Conservation (phyloP, 2,797 vertebrate genomes). For the Notolepis coatsorum region DNA sequence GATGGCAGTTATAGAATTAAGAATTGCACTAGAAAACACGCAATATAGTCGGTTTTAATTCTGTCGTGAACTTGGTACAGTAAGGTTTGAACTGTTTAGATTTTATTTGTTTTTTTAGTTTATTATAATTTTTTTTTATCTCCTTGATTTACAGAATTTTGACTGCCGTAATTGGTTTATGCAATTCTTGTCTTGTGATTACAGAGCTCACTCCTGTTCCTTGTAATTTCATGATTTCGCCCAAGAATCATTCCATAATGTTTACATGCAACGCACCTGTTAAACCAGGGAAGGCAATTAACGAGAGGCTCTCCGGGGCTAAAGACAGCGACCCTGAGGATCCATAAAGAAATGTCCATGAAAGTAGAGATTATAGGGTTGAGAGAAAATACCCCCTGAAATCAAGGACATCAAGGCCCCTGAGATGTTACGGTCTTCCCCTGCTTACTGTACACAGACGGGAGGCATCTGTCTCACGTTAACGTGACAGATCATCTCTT, state of each 20-base stretch:
- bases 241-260: conserved; percentile 48
- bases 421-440: too few species aligned
- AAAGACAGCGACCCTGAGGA: too few species aligned
- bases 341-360: too few species aligned
- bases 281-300: too few species aligned
- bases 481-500: too few species aligned
- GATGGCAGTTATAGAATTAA: conserved; percentile 25
- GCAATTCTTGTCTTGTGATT: conserved; percentile 43
- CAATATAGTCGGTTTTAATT: conserved; percentile 42
- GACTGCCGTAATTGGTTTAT: conserved; percentile 27
- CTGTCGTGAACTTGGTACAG: conserved; percentile 31
- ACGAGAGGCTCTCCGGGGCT: too few species aligned
- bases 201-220: conserved; percentile 23
- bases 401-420: too few species aligned
- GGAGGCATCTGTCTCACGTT: too few species aligned
- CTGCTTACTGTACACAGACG: too few species aligned
- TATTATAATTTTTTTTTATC: neutral
- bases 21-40: conserved; percentile 42
- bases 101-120: conserved; percentile 17
- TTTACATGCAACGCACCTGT: conserved; percentile 42
- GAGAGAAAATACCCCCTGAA: too few species aligned
- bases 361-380: too few species aligned
- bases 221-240: conserved; percentile 47
- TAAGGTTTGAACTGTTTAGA: conserved; percentile 33
- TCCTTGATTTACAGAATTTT: conserved; percentile 23